phyloP scores from a whole-genome alignment of 2,888 invertebrate species.

The Liopterus haemorrhoidalis region DNA sequence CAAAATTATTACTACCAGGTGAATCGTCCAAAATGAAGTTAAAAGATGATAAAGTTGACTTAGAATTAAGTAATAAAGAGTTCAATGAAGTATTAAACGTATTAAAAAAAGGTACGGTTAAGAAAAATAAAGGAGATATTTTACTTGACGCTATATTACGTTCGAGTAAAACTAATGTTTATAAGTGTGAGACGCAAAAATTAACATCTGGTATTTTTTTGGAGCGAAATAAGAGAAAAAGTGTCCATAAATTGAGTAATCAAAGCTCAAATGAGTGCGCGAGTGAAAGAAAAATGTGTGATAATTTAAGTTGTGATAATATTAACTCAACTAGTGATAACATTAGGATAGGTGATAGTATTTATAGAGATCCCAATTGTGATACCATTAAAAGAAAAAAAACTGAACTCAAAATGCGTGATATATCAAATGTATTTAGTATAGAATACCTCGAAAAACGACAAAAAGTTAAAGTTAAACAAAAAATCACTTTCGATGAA shows the following conservation, averaged over 20 bases:
- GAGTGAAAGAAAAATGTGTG: slow-evolving; percentile 20
- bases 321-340: slow-evolving; percentile 43
- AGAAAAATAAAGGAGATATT: slow-evolving; percentile 38
- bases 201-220: not conserved
- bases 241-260: not conserved
- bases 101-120: slow-evolving; percentile 41
- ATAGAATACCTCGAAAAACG: slow-evolving; percentile 19
- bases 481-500: slow-evolving; percentile 41
- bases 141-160: slow-evolving; percentile 44
- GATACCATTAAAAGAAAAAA: slow-evolving; percentile 39
- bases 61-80: slow-evolving; percentile 44
- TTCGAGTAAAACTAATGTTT: slow-evolving; percentile 19
- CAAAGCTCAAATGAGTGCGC: slow-evolving; percentile 2
- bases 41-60: slow-evolving; percentile 45
- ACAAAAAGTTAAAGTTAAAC: slow-evolving; percentile 34
- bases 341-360: slow-evolving; percentile 42
- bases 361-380: slow-evolving; percentile 43
- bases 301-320: slow-evolving; percentile 40
- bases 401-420: slow-evolving; percentile 32
- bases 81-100: slow-evolving; percentile 46
- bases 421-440: slow-evolving; percentile 34
- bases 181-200: not conserved
- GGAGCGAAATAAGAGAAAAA: slow-evolving; percentile 6
- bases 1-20: not conserved
- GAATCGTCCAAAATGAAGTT: too few species aligned